Evolutionary conservation across 2,888 invertebrate genomes (phyloP), one percentile per base, ranked within the genome.

Genomic region (Lasioglossum pauxillum): DNA sequence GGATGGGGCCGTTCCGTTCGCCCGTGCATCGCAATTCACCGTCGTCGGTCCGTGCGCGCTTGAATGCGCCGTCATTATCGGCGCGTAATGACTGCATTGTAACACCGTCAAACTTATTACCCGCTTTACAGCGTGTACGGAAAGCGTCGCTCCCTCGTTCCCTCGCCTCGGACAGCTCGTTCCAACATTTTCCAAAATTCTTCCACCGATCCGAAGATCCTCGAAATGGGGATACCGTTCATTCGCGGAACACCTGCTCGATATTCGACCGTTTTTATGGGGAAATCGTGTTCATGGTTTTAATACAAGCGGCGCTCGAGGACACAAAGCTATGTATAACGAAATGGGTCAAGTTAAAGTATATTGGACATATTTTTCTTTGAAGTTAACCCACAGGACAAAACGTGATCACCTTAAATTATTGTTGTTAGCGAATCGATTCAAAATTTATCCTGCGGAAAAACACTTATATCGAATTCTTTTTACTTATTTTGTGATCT

Each of bases 51-150:
- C 91, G 88, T 88, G 92, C 69, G 69, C 91, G 69, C 91, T 83
- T 93, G 92, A 93, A 93, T 92, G 92, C 92, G 86, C 89, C 91
- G 90, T 92, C 91, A 92, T 93, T 93, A 93, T 91, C 88, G 86
- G 76, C 89, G 91, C 89, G 91, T 93, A 93, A 94, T 92, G 91
- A 92, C 88, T 85, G 90, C 88, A 93, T 94, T 92, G 92, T 93
- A 91, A 91, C 88, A 86, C 89, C 87, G 90, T 92, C 89, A 91
- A 91, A 92, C 89, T 89, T 91, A 88, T 91, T 90, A 91, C 90
- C 85, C 90, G 88, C 86, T 86, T 76, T 75, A 75, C 74, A 31
- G 69, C 78, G 80, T 35, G 77, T 31, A 75, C 85, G 57, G 44
- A 46, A 74, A 71, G 49, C 35, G 35, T n/a, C 16, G 16, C 35